Evolutionary conservation across 1,140 invertebrate genomes (phyloP), one percentile per base, ranked within the genome.

Genomic region (Nebria ingens): DNA sequence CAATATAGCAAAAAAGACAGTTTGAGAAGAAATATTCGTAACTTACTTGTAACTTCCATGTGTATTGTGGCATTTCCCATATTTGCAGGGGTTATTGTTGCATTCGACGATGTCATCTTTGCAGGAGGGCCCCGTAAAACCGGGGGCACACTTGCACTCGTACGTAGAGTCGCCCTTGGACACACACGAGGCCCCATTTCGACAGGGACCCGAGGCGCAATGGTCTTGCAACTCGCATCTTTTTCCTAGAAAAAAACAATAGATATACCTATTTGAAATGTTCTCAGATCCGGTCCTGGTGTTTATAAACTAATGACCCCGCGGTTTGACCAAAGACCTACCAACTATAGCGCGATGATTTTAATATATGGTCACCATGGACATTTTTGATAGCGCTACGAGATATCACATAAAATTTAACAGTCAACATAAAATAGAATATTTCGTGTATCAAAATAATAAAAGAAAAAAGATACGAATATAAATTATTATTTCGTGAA

Each of bases 51-150:
- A 93, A 42, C 87, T 91, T 61, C 91, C 91, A 66, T 91, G 88
- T 53, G 87, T 91, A 71, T 94, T 93, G 65, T 82, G 79, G 69
- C 91, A 93, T 54, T 74, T 75, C 52, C 85, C 82, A 61, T 91
- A 82, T 62, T 80, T 76, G 73, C 91, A 93, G 2, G 88, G 86
- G 50, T 85, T 79, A 38, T 77, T 76, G 53, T 73, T 70, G 70
- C 93, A 97, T 71, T 97, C 93, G 69, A 93, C 80, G 40, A 95
- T 87, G 73, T 97, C 93, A 55, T 90, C 84, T 51, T 82, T 82
- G 72, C 94, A 98, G 52, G 84, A 85, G 21, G 76, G 70, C 59
- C 93, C 93, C 38, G 83, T 84, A 68, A 95, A 97, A 52, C 92
- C 93, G 11, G 83, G 77, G n/a, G 87, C 84, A 64, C 89, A 91